Conservation (phyloP, 2,113 vertebrate species). For the Mungos mungo region DNA sequence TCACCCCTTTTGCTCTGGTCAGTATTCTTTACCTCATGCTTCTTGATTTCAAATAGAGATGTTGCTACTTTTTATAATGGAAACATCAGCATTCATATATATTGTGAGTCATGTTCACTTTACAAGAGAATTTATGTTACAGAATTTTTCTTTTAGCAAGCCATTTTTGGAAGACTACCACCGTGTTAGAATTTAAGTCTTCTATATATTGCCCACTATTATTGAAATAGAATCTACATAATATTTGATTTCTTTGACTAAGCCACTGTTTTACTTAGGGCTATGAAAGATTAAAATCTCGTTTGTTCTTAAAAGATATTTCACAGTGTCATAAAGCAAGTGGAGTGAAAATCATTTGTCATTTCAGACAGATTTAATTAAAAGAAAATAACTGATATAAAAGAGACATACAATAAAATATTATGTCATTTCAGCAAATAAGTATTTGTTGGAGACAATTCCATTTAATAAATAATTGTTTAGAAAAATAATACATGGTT, state of each 20-base stretch:
- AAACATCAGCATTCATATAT: constrained; percentile 20
- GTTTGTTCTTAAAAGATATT: constrained; percentile 13
- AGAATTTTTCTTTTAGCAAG: constrained; percentile 42
- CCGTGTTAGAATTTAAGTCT: background rate
- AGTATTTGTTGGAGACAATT: constrained; percentile 15
- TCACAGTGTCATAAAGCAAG: constrained; percentile 10
- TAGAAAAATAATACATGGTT: background rate
- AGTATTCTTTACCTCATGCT: constrained; percentile 36
- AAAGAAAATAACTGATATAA: constrained; percentile 48
- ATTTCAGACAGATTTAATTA: constrained; percentile 58
- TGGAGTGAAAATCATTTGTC: constrained; percentile 6
- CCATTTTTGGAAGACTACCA: background rate
- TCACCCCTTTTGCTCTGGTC: background rate
- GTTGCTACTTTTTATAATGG: background rate
- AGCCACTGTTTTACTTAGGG: background rate
- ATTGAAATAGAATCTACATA: constrained; percentile 2
- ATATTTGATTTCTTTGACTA: background rate
- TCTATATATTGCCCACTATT: constrained; percentile 12
- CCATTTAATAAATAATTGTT: background rate
- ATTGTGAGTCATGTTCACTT: background rate
- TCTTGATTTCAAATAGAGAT: constrained; percentile 42
- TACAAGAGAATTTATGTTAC: constrained; percentile 12
- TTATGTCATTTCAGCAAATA: background rate
- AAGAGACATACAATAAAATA: constrained; percentile 14
- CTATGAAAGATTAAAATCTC: background rate